phyloP scores from a whole-genome alignment of 2,888 invertebrate species.

The Congeria kusceri region DNA sequence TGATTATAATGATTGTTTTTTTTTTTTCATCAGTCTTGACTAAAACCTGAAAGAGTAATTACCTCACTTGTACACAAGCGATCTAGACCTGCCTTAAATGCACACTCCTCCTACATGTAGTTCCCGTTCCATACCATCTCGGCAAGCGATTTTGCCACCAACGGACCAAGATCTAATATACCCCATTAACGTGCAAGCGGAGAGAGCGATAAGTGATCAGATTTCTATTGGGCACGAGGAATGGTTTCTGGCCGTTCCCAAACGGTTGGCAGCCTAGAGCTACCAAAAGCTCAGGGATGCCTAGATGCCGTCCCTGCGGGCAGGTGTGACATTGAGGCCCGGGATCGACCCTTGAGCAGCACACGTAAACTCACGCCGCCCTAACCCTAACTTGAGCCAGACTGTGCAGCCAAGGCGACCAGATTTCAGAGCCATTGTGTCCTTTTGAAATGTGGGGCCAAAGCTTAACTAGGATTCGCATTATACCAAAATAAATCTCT shows the following conservation, averaged over 20 bases:
- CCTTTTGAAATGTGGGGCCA: conserved; percentile 13
- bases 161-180: neutral
- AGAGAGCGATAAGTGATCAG: neutral
- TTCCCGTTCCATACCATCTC: neutral
- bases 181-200: conserved; percentile 9
- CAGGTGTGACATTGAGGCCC: neutral
- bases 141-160: conserved; percentile 2
- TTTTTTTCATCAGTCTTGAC: no score
- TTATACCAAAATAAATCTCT: conserved; percentile 36
- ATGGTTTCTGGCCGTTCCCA: no score
- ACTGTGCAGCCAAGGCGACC: conserved; percentile 1
- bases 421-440: no score
- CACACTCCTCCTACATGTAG: conserved; percentile 2
- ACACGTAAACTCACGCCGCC: neutral
- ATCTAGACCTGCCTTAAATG: conserved; percentile 38
- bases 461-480: conserved; percentile 39
- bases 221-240: no score
- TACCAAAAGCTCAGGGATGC: conserved; percentile 1
- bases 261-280: neutral
- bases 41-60: conserved; percentile 7
- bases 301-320: neutral
- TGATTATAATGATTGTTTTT: no score
- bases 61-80: conserved; percentile 30
- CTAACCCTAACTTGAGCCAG: conserved; percentile 7
- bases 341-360: neutral